These are phyloP conservation scores for Macquaria ambigua DNA, from an alignment of 2,113 vertebrate genomes.

Conservation along the genomic window DNA sequence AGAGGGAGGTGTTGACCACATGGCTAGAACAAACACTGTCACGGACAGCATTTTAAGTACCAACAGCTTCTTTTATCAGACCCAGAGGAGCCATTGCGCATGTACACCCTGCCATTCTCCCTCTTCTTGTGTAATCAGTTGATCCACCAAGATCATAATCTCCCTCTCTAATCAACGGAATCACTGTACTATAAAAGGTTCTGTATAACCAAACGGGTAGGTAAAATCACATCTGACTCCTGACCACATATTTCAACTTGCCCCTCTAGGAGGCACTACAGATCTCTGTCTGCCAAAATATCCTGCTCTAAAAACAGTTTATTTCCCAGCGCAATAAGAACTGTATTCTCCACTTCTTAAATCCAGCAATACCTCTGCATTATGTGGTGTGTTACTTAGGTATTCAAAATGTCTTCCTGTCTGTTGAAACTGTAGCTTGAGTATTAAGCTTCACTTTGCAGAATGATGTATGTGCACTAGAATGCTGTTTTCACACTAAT, in stretches of 20 bases:
- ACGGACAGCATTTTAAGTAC: no score
- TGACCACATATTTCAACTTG: background rate
- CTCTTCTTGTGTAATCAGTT: background rate
- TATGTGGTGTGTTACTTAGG: background rate
- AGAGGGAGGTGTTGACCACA: background rate
- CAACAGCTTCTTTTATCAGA: no score
- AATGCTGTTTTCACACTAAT: no score
- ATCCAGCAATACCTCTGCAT: background rate
- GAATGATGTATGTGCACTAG: no score
- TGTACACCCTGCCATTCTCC: background rate
- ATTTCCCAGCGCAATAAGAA: background rate
- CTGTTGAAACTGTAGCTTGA: no score
- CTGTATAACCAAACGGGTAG: background rate
- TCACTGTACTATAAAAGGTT: background rate
- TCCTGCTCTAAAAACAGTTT: background rate
- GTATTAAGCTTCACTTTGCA: no score
- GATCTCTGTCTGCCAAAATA: conserved; percentile 1
- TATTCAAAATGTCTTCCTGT: no score
- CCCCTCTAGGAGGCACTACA: conserved; percentile 31
- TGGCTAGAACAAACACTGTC: background rate
- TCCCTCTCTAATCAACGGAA: no score
- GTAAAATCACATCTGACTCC: background rate
- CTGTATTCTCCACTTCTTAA: background rate
- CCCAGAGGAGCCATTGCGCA: no score
- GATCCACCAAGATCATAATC: background rate